Evolutionary conservation across 2,888 invertebrate species (phyloP).

Genomic region (Listrodromus nycthemerus): DNA sequence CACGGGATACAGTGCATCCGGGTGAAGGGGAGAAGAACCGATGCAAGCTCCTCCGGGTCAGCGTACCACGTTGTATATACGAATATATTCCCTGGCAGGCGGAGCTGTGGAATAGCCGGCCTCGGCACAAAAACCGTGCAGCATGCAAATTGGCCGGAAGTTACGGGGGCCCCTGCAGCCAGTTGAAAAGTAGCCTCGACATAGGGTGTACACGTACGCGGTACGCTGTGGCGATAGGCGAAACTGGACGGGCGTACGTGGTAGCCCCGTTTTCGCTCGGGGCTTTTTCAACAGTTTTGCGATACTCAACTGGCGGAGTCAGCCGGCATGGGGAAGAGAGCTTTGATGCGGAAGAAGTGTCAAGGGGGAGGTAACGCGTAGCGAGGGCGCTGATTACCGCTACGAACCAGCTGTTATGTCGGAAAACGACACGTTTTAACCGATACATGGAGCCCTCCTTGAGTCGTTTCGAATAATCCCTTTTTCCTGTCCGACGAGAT

Average conservation of each 20-base stretch:
- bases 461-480: slow-evolving; percentile 52
- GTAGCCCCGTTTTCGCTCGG: slow-evolving; percentile 52
- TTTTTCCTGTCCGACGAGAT: slow-evolving; percentile 14
- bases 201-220: slow-evolving; percentile 38
- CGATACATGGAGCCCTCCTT: neutral
- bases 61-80: slow-evolving; percentile 41
- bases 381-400: slow-evolving; percentile 61
- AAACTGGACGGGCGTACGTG: slow-evolving; percentile 31
- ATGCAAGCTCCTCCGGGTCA: slow-evolving; percentile 22
- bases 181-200: slow-evolving; percentile 50
- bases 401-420: slow-evolving; percentile 56
- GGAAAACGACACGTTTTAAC: slow-evolving; percentile 46
- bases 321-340: slow-evolving; percentile 4
- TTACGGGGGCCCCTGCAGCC: slow-evolving; percentile 37
- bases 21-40: slow-evolving; percentile 4
- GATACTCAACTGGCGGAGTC: slow-evolving; percentile 44
- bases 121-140: slow-evolving; percentile 65
- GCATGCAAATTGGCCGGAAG: slow-evolving; percentile 67
- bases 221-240: slow-evolving; percentile 4
- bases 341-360: neutral
- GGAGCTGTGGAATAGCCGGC: slow-evolving; percentile 46
- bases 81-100: slow-evolving; percentile 65
- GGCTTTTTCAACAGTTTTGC: slow-evolving; percentile 56
- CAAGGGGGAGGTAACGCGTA: slow-evolving; percentile 29
- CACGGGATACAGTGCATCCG: slow-evolving; percentile 25